Base-by-base conservation (phyloP, 2,113 vertebrate genomes). In the Megaptera novaeangliae region DNA sequence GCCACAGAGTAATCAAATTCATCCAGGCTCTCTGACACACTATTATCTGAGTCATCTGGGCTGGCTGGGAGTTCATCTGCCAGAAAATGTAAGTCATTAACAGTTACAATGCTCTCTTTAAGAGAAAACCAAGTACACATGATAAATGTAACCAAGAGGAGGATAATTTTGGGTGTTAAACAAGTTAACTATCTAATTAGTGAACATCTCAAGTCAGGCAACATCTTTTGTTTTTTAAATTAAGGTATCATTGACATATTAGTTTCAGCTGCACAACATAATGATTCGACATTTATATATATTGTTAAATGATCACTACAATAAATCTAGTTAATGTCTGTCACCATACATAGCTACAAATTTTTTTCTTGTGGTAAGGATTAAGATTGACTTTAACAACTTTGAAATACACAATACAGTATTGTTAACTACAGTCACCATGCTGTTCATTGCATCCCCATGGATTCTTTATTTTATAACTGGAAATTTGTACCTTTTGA, bases 41-140 rank as follows among this genome's bases (percentile, higher is more conserved):
- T 99, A 97, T 99, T 99, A 94, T 99, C 99, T 0, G 99, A 99
- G 98, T 99, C 99, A 91, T 99, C 99, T n/a, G 99, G 99, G 98
- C 99, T 99, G 78, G 98, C 99, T 41, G 99, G 99, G 0, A 99
- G 98, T 95, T 99, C 99, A 93, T 99, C 99, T 94, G 99, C 98
- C 99, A 97, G 61, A 89, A 49, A 46, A 95, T 8, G 21, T 13
- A 55, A 75, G 52, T 52, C 64, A 27, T 66, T 85, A 88, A 87
- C 77, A 57, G 69, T 63, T 55, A 31, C 2, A 78, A 3, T 66
- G 6, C 34, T 74, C 12, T 46, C 21, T 74, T 21, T 41, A 69
- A 46, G 20, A 66, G 6, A 74, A 29, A 94, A 93, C 31, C 39
- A 49, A 94, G 23, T 23, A 74, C 21, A 74, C 31, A 44, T 81